Base-by-base conservation (phyloP, 2,797 vertebrate genomes). In the Nothura maculosa region DNA sequence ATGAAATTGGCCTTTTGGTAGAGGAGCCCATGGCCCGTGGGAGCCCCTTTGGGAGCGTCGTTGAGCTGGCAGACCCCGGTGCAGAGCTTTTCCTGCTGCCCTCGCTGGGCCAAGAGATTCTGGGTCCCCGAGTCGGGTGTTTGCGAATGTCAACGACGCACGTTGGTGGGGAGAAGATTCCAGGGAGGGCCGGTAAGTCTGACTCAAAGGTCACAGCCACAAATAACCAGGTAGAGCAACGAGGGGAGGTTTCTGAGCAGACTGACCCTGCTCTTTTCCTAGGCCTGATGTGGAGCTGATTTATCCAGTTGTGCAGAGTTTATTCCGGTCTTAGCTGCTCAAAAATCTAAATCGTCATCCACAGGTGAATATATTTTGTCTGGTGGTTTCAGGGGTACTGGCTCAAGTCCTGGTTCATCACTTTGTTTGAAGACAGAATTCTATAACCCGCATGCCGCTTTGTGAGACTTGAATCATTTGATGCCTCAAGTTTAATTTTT, bases 191-290 rank as follows among this genome's bases (percentile, higher is more conserved):
- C 22, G 2, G 77, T 22, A 92, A 93, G 69, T 70, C 78, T 84
- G 89, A 93, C 84, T 93, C 87, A 81, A 93, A 92, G 91, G 89
- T 92, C 93, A 89, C 4, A 93, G 93, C 63, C 40, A 2, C 84
- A 63, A 86, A 84, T 52, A 90, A 67, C 8, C 84, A 45, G 55
- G 3, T 13, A 74, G 89, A 77, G 75, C 10, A 36, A 74, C 24
- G 47, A 8, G 73, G 61, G 83, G 68, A 79, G 64, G 43, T 16
- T 43, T 79, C 76, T 54, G 27, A 30, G 15, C 52, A 30, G 52
- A 28, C 50, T 92, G 10, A 0, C 54, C 81, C 66, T 38, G 32
- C 22, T 45, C 74, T 5, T 19, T 15, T 52, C 21, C 24, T 21
- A 57, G 67, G 43, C 70, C 74, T 45, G 61, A 5, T 40, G 64